Base-by-base conservation (phyloP, 2,113 vertebrate genomes). In the Stercorarius parasiticus region DNA sequence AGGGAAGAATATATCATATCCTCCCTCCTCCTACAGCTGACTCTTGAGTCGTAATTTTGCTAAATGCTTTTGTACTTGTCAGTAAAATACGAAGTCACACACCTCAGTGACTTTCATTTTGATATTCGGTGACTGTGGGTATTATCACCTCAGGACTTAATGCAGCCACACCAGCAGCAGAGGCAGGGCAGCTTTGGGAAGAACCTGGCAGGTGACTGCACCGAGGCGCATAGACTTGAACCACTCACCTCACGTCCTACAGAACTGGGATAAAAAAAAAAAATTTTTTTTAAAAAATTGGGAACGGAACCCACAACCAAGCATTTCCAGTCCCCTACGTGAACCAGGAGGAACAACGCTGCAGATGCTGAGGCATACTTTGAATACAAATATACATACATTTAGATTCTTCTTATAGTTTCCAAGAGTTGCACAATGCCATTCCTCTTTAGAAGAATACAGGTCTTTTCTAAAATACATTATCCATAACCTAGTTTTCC, bases 401-500 rank as follows among this genome's bases (percentile, higher is more conserved):
- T 34, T 58, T 40, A 21, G 13, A 40, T 79, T 80, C 52, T 47
- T 59, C 64, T 77, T 71, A 23, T 0, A 40, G 70, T 70, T 95
- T 78, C 59, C 70, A 79, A 43, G 56, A 82, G 59, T 59, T 23
- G 67, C 38, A 93, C 65, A 82, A n/a, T 49, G 30, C 56, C 55
- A 86, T 69, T 72, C 40, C 43, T 94, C 82, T 91, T 56, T 9
- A 92, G 62, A 89, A 15, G 15, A 95, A 95, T 62, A 62, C 69
- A 91, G 84, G 85, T 95, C 73, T 96, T 91, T 90, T 97, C 61
- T 94, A 74, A 89, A 93, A 52, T 58, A 62, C 4, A 84, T 34
- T 94, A 81, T 87, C 86, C 96, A 88, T 87, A 86, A 96, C 85
- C 77, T 84, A 76, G 45, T 86, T 94, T 95, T 97, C 91, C 83